Percentiles rank a stretch among this genome's conserved stretches.
Conservation (phyloP, 2,888 invertebrate genomes). For the Nemoura dubitans region DNA sequence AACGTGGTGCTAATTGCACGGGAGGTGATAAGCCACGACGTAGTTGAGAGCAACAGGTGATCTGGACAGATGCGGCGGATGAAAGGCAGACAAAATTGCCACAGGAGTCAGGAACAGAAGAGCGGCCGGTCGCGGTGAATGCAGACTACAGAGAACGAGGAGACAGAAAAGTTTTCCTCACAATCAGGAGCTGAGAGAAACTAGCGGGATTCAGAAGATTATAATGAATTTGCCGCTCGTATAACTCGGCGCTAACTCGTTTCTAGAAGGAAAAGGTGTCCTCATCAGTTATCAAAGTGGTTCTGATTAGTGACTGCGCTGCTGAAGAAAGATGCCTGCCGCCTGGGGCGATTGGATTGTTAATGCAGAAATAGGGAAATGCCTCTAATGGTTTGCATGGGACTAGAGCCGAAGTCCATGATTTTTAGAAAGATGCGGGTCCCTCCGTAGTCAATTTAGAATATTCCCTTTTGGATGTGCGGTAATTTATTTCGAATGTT, state of each 20-base stretch:
- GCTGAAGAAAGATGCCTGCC: background rate
- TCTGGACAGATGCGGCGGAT: background rate
- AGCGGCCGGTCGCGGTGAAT: background rate
- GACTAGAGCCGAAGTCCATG: too few relatives aligned
- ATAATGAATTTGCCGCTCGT: background rate
- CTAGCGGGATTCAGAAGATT: background rate
- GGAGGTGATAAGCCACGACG: background rate
- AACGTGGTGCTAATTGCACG: background rate
- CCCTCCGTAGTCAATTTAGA: too few relatives aligned
- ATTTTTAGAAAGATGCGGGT: too few relatives aligned
- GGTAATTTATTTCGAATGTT: too few relatives aligned
- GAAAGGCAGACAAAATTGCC: background rate
- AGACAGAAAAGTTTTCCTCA: background rate
- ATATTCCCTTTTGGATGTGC: too few relatives aligned
- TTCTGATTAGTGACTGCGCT: background rate
- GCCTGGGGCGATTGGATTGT: background rate
- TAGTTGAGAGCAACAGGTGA: background rate
- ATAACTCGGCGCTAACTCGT: background rate
- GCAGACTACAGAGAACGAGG: background rate
- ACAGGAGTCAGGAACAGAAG: background rate
- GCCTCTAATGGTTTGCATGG: background rate
- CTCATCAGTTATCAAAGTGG: conserved; percentile 5
- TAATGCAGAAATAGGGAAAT: background rate
- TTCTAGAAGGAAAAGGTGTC: background rate
- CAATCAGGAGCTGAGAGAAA: background rate